Evolutionary conservation across 2,113 vertebrate genomes (phyloP).

Genomic region (Aptenodytes patagonicus): DNA sequence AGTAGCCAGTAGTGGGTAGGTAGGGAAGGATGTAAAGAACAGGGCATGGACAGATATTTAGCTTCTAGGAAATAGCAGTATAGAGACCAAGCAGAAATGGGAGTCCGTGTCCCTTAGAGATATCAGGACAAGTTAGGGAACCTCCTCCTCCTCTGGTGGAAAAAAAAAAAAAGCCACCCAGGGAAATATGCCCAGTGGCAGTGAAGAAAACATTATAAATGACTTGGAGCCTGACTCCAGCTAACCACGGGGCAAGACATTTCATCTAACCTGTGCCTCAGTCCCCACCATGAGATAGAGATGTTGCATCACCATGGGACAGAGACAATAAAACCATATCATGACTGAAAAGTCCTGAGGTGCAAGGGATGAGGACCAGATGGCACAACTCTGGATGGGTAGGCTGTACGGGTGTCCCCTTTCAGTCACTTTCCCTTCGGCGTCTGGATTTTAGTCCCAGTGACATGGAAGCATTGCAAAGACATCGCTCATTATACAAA

Average conservation of each 20-base stretch:
- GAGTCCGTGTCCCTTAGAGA: not conserved
- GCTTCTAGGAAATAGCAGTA: not conserved
- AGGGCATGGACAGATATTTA: not conserved
- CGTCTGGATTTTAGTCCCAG: not conserved
- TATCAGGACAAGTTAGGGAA: not conserved
- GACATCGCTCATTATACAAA: conserved; percentile 1
- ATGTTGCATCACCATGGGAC: not conserved
- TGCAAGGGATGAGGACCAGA: conserved; percentile 25
- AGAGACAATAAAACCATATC: not conserved
- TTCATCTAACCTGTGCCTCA: not conserved
- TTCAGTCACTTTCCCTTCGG: conserved; percentile 10
- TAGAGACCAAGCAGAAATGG: not conserved
- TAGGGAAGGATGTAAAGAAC: not conserved
- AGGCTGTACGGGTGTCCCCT: not conserved
- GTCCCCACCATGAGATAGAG: not conserved
- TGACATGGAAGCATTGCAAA: not conserved
- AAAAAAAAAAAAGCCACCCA: not conserved
- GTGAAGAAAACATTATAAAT: not conserved
- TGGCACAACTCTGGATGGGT: not conserved
- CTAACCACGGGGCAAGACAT: not conserved
- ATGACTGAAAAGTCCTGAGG: conserved; percentile 9
- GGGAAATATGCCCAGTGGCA: not conserved
- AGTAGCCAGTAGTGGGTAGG: not conserved
- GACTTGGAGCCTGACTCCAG: not conserved
- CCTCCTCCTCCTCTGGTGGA: not conserved